Percentiles rank a stretch among this genome's conserved stretches.
Evolutionary conservation across 2,113 vertebrate species (phyloP).

Genomic region (Rafetus swinhoei): DNA sequence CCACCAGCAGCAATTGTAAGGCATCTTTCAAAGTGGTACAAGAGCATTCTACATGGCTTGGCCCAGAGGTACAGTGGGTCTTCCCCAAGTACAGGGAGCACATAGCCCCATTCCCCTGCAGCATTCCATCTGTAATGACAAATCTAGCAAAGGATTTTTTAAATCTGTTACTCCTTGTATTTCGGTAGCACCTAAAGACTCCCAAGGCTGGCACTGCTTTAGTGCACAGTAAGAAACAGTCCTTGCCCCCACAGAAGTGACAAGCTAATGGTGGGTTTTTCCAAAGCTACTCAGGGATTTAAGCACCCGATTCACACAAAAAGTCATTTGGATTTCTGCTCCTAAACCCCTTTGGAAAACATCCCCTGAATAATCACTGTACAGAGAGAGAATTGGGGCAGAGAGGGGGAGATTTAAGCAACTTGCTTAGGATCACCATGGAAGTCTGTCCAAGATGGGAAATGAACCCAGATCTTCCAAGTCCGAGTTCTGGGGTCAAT

Average conservation of each 20-base stretch:
- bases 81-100: background rate
- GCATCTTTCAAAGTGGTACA: background rate
- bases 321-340: background rate
- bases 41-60: background rate
- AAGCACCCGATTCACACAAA: fast-evolving
- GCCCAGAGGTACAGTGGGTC: background rate
- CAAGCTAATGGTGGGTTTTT: background rate
- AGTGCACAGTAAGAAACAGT: background rate
- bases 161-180: background rate
- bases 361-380: background rate
- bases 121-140: background rate
- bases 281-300: background rate
- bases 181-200: background rate
- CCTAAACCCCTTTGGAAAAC: background rate
- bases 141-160: background rate
- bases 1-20: background rate
- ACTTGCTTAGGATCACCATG: conserved; percentile 9
- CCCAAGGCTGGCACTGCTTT: fast-evolving
- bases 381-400: conserved; percentile 43
- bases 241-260: background rate
- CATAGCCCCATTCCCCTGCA: background rate
- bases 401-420: conserved; percentile 10
- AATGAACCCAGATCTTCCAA: background rate
- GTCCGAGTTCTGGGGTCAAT: conserved; percentile 19
- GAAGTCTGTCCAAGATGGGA: conserved; percentile 1